These are phyloP conservation scores for Papio anubis DNA, from an alignment of 2,113 vertebrate species.

Conservation along the genomic window DNA sequence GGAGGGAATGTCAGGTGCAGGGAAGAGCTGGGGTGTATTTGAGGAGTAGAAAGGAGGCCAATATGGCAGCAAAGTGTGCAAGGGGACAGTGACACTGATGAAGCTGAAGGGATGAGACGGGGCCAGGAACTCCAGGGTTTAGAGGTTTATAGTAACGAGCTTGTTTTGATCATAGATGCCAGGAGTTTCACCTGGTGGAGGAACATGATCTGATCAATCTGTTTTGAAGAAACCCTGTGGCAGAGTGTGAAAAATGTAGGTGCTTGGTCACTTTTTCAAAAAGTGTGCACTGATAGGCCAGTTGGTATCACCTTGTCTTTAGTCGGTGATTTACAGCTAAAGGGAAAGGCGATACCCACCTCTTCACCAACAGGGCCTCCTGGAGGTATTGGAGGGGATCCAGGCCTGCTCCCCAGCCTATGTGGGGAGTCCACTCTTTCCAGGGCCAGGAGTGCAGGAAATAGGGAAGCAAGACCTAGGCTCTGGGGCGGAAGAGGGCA, in stretches of 20 bases:
- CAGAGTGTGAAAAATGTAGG: neutral
- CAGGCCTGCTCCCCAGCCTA: neutral
- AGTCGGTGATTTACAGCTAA: neutral
- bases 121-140: neutral
- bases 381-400: neutral
- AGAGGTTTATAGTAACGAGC: neutral
- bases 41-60: neutral
- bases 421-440: neutral
- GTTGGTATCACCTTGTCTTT: neutral
- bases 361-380: neutral
- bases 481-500: neutral
- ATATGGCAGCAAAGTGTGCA: neutral
- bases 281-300: neutral
- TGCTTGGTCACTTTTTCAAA: neutral
- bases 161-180: neutral
- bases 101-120: neutral
- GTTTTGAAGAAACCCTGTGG: neutral
- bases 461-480: neutral
- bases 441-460: neutral
- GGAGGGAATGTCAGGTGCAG: neutral
- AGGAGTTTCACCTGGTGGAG: neutral
- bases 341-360: neutral
- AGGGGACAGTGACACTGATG: neutral
- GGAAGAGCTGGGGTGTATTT: neutral
- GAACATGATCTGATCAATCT: neutral